A percentile compares a stretch with the other conserved stretches of the same genome.
These are phyloP conservation scores for Acrocephalus kingi DNA, from an alignment of 2,113 vertebrate species.

Conservation along the genomic window DNA sequence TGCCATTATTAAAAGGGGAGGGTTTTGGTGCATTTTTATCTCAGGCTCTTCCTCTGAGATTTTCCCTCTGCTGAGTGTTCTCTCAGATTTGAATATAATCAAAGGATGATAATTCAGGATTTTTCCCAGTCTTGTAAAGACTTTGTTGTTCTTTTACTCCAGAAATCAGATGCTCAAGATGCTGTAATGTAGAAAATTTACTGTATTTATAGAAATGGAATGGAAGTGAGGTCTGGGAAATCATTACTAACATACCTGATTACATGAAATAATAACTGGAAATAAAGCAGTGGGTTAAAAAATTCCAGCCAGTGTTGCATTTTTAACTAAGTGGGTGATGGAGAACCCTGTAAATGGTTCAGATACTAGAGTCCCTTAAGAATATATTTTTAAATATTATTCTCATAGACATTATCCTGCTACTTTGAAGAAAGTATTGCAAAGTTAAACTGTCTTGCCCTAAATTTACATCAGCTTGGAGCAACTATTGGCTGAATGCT, in stretches of 20 bases:
- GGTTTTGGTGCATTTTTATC: background rate
- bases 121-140: background rate
- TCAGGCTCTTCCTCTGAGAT: background rate
- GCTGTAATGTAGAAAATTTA: background rate
- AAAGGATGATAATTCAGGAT: background rate
- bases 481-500: background rate
- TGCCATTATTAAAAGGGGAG: background rate
- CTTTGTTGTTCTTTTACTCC: background rate
- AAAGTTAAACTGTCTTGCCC: background rate
- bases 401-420: background rate
- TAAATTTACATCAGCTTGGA: background rate
- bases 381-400: background rate
- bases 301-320: background rate
- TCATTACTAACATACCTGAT: background rate
- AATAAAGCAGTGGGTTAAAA: background rate
- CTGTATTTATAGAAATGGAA: background rate
- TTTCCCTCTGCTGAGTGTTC: background rate
- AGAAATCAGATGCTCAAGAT: background rate
- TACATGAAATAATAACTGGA: background rate
- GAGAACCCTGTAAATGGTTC: background rate
- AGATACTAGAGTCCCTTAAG: background rate
- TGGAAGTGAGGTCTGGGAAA: background rate
- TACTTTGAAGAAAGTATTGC: background rate
- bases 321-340: background rate
- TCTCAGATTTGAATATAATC: background rate